Evolutionary conservation across 2,113 vertebrate genomes (phyloP), one percentile per base, ranked within the genome.

Genomic region (Anas platyrhynchos): DNA sequence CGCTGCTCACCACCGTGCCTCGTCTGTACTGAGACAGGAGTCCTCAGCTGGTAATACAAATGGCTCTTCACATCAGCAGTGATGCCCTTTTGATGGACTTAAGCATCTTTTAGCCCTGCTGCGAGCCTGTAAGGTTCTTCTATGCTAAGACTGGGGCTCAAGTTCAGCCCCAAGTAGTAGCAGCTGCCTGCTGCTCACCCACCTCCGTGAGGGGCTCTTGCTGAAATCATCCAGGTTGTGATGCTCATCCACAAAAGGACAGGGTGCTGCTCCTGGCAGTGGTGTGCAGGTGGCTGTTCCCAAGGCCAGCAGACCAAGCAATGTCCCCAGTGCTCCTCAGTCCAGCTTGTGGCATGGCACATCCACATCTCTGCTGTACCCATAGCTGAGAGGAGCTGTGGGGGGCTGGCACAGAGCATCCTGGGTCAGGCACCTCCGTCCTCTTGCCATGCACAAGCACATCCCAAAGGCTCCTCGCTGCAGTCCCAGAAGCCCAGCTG

Each of bases 21-120:
- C 20, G 11, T 48, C 62, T 36, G 17, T 32, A 22, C 48, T 50
- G 50, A 23, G 50, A 23, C 65, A 34, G 34, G 20, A 41, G 8
- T 3, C 59, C 63, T 69, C 48, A 65, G 31, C 31, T 65, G 54
- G 23, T 21, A 27, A 50, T 32, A 58, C 67, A 15, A 10, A 7
- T 1, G 16, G 69, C 43, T 25, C 9, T 20, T 59, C 48, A 20
- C 46, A 23, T 10, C n/a, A n/a, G 46, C 18, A 55, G n/a, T 48
- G 61, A 7, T 1, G 43, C 32, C 27, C 4, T 0, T 71, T 12
- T 18, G 44, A 21, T 25, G 54, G 66, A 66, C 17, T 1, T 18
- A 41, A 74, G 9, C 10, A 23, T 2, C 11, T 27, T 9, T 50
- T 15, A 54, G 43, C 25, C 58, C 73, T 16, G 18, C 11, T 48